These are phyloP conservation scores for Danaus plexippus DNA, from an alignment of 1,140 invertebrate genomes.

Conservation along the genomic window DNA sequence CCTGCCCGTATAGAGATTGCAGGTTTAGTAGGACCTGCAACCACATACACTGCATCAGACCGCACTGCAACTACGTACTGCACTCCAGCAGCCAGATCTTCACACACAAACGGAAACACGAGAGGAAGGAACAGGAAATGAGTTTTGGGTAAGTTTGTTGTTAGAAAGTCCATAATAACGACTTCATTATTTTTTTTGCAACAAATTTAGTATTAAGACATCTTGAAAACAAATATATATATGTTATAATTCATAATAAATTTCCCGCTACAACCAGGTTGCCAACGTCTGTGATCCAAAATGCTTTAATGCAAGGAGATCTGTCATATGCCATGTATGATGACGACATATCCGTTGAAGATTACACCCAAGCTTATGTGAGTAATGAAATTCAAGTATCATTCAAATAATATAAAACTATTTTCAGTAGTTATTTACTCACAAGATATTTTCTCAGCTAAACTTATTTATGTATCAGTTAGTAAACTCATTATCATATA, in stretches of 20 bases:
- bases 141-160: slow-evolving; percentile 54
- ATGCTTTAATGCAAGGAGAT: slow-evolving; percentile 62
- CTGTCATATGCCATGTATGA: slow-evolving; percentile 57
- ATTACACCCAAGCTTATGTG: slow-evolving; percentile 54
- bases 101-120: slow-evolving; percentile 97
- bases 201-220: no score
- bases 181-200: no score
- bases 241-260: background rate
- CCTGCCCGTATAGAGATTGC: slow-evolving; percentile 92
- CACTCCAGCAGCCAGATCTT: slow-evolving; percentile 98
- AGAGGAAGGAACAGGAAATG: slow-evolving; percentile 89
- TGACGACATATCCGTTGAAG: slow-evolving; percentile 56
- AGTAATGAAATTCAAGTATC: slow-evolving; percentile 29
- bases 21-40: slow-evolving; percentile 95
- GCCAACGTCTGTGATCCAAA: slow-evolving; percentile 66
- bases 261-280: slow-evolving; percentile 33
- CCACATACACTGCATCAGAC: slow-evolving; percentile 97
- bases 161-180: no score
- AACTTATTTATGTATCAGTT: no score
- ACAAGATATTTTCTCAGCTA: no score
- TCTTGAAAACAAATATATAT: background rate
- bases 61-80: slow-evolving; percentile 95
- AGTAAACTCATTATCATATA: no score
- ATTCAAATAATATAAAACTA: background rate
- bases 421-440: no score